Evolutionary conservation across 1,140 invertebrate genomes (phyloP).

Genomic region (Sinella curviseta): DNA sequence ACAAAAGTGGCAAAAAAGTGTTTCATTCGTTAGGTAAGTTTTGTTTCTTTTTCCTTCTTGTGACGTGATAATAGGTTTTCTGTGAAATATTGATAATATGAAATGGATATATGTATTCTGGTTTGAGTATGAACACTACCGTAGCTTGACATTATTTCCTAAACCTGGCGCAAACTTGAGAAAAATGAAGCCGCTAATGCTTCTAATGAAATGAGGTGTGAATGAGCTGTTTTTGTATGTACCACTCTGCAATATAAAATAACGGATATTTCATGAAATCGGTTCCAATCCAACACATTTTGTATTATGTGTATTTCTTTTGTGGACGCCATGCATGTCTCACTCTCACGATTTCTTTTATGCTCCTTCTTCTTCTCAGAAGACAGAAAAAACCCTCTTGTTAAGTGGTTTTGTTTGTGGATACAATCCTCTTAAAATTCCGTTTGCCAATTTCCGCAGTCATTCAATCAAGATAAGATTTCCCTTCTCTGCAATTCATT

Average conservation of each 20-base stretch:
- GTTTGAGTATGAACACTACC: too few relatives aligned
- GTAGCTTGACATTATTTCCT: not conserved
- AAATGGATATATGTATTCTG: too few relatives aligned
- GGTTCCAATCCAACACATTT: constrained; percentile 10
- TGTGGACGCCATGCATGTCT: not conserved
- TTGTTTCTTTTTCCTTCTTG: not conserved
- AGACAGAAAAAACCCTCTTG: too few relatives aligned
- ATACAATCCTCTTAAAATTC: not conserved
- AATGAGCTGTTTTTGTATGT: not conserved
- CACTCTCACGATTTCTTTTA: not conserved
- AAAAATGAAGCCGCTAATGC: not conserved
- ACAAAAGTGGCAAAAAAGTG: not conserved
- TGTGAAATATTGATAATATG: too few relatives aligned
- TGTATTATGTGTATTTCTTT: not conserved
- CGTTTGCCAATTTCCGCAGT: not conserved
- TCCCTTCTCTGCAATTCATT: too few relatives aligned
- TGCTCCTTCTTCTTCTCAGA: too few relatives aligned
- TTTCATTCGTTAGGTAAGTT: not conserved
- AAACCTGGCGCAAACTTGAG: too few relatives aligned
- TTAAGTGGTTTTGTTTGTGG: too few relatives aligned
- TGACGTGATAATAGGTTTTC: not conserved
- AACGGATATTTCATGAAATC: constrained; percentile 16
- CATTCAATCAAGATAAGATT: too few relatives aligned
- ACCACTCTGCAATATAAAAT: not conserved
- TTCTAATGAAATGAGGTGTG: not conserved